Evolutionary conservation across 2,888 invertebrate genomes (phyloP).

Genomic region (Heptascelio sp.): DNA sequence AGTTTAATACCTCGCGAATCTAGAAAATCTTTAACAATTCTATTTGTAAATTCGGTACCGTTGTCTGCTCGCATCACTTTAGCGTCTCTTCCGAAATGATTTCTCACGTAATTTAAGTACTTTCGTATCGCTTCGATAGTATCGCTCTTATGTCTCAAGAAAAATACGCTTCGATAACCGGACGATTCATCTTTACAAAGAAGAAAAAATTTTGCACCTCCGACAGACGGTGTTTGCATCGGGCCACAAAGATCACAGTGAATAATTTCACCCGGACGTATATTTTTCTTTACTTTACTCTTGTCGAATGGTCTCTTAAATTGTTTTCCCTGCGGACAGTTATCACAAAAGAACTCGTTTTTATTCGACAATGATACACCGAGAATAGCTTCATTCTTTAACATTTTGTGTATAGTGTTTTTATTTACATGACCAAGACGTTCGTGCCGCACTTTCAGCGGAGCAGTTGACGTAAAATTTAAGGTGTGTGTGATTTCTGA

Average conservation of each 20-base stretch:
- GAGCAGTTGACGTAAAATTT: not conserved
- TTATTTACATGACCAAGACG: slow-evolving; percentile 67
- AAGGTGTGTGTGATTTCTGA: not conserved
- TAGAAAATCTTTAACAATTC: not conserved
- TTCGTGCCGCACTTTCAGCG: slow-evolving; percentile 68
- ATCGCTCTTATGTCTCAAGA: slow-evolving; percentile 33
- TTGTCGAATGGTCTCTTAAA: too few species aligned
- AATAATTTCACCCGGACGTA: not conserved
- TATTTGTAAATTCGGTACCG: not conserved
- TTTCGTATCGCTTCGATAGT: slow-evolving; percentile 9
- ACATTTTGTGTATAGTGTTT: slow-evolving; percentile 40
- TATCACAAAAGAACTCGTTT: slow-evolving; percentile 38
- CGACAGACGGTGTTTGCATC: slow-evolving; percentile 31
- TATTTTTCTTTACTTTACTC: not conserved
- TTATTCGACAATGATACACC: slow-evolving; percentile 58
- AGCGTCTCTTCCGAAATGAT: not conserved
- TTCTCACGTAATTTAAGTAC: not conserved
- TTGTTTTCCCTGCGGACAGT: not conserved
- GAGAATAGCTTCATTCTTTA: slow-evolving; percentile 43
- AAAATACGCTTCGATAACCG: slow-evolving; percentile 5
- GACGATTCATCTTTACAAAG: slow-evolving; percentile 40
- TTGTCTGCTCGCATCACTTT: not conserved
- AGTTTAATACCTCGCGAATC: slow-evolving; percentile 37
- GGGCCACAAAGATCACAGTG: slow-evolving; percentile 26
- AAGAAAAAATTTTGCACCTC: slow-evolving; percentile 35